phyloP scores from a whole-genome alignment of 2,797 vertebrate genomes.

The Sorex maritimensis region DNA sequence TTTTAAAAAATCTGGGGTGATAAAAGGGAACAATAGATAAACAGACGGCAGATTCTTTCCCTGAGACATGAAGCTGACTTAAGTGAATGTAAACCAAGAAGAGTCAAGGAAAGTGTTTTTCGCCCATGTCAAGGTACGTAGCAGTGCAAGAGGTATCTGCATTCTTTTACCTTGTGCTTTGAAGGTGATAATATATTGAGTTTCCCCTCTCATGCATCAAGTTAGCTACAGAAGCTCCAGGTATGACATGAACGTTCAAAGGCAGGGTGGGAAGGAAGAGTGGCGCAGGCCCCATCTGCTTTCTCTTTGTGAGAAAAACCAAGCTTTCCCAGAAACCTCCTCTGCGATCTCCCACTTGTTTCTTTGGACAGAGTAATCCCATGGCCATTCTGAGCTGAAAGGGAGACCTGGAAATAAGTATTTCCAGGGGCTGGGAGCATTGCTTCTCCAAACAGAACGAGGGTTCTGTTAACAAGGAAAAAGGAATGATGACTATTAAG shows the following conservation, averaged over 20 bases:
- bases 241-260: not conserved
- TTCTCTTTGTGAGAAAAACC: not conserved
- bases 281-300: not conserved
- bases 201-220: not conserved
- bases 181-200: not conserved
- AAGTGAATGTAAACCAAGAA: not conserved
- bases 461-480: not conserved
- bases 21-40: not conserved
- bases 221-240: not conserved
- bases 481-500: not conserved
- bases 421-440: not conserved
- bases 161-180: not conserved
- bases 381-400: not conserved
- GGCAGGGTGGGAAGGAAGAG: not conserved
- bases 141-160: not conserved
- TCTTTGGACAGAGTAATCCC: not conserved
- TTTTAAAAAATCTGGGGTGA: not conserved
- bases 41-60: not conserved
- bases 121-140: not conserved
- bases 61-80: not conserved
- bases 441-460: not conserved
- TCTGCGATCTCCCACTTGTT: not conserved
- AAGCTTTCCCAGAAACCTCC: not conserved
- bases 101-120: conserved; percentile 27
- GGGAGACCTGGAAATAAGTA: not conserved